Evolutionary conservation across 2,797 vertebrate genomes (phyloP).

Genomic region (Peromyscus melanophrys): DNA sequence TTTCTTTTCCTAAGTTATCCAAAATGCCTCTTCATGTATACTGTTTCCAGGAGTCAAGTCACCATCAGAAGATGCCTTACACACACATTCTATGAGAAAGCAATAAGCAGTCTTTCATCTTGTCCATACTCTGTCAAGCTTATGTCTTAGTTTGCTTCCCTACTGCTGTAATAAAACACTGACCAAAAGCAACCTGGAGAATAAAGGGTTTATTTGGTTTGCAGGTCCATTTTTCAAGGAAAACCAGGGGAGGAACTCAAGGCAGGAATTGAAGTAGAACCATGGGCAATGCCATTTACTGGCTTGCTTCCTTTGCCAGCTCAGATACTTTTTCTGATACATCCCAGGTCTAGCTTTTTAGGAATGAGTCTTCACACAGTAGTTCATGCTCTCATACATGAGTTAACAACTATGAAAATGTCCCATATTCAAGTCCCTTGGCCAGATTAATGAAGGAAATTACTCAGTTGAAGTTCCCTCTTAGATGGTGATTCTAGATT

Average conservation of each 20-base stretch:
- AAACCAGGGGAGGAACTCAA: neutral
- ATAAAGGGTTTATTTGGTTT: neutral
- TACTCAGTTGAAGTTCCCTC: neutral
- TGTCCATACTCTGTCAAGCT: neutral
- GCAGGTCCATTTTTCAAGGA: neutral
- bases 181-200: neutral
- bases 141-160: neutral
- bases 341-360: neutral
- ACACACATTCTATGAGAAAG: neutral
- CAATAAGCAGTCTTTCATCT: neutral
- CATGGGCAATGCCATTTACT: neutral
- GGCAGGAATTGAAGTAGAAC: neutral
- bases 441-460: neutral
- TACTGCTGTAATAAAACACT: neutral
- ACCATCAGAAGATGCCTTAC: neutral
- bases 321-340: neutral
- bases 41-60: neutral
- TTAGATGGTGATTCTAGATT: neutral
- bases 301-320: neutral
- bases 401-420: neutral
- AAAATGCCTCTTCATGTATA: neutral
- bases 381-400: no score
- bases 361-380: no score
- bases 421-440: no score
- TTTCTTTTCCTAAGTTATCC: neutral